Conservation (phyloP, 2,888 invertebrate species). For the Liposcelis brunnea region DNA sequence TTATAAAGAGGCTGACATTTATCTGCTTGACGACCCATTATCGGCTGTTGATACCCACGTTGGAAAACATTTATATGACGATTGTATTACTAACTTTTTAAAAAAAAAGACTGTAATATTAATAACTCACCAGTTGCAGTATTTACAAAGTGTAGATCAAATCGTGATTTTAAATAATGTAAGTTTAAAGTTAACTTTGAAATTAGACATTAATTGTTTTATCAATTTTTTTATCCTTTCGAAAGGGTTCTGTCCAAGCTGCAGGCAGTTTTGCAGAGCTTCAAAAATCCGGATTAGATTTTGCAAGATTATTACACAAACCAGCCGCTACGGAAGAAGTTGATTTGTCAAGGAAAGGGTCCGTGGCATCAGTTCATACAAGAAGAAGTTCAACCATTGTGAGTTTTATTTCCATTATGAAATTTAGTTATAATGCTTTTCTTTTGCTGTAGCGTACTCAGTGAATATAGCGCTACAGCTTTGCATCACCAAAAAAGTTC, state of each 20-base stretch:
- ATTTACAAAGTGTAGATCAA: conserved; percentile 45
- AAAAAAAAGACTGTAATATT: conserved; percentile 50
- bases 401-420: no score
- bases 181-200: conserved; percentile 8
- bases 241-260: conserved; percentile 30
- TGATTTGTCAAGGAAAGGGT: conserved; percentile 28
- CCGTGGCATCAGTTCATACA: conserved; percentile 15
- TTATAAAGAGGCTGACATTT: conserved; percentile 53
- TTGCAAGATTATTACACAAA: conserved; percentile 47
- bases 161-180: conserved; percentile 29
- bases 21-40: conserved; percentile 55
- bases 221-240: no score
- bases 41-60: conserved; percentile 61
- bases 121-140: conserved; percentile 71
- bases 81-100: conserved; percentile 47
- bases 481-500: no score
- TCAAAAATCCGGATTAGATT: conserved; percentile 55
- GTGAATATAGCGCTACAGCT: no score
- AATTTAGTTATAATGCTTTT: no score
- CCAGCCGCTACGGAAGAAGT: conserved; percentile 26
- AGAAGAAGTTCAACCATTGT: no score
- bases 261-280: conserved; percentile 49
- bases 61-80: conserved; percentile 49
- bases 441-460: no score
- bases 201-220: background rate